Evolutionary conservation across 1,140 invertebrate species (phyloP), one percentile per base, ranked within the genome.

Genomic region (Pseudomyrmex flavicornis): DNA sequence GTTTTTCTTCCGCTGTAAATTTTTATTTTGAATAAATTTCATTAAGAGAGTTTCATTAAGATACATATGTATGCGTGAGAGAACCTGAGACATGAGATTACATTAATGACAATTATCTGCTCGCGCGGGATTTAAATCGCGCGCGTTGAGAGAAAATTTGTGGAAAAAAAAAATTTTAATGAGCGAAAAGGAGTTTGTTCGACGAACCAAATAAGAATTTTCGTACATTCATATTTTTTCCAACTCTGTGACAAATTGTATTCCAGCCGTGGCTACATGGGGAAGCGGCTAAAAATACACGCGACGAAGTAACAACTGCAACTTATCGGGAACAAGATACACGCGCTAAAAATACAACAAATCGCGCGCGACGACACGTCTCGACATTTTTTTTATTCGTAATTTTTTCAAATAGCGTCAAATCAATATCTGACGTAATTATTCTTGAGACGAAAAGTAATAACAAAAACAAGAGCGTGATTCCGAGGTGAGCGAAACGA

Each of bases 301-400:
- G 22, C 10, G 22, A 52, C 35, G 12, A 76, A 65, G 61, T 44
- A 76, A 50, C 20, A n/a, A 35, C 5, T 35, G 35, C 10, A 35
- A 13, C 50, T 76, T 35, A 52, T 35, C 52, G 48, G 7, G 48
- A 76, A 65, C 35, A 9, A 76, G 46, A 76, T 76, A 65, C 15
- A 15, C n/a, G 73, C 59, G 59, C 22, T 65, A 76, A 54, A 35
- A 35, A 76, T 65, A 76, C 17, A 75, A 63, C 17, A 75, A 63
- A 7, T 61, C 72, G 44, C 48, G 13, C n/a, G 20, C 22, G 17
- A 8, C 0, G 10, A 17, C 17, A 17, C 13, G 48, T 62, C 46
- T 26, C 26, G 15, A 63, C 10, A 35, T 35, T 8, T 75, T 26
- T 63, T 63, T 75, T 50, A 48, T 13, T 58, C 44, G 9, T 35